phyloP scores from a whole-genome alignment of 1,140 invertebrate genomes.

The Idris sp. region DNA sequence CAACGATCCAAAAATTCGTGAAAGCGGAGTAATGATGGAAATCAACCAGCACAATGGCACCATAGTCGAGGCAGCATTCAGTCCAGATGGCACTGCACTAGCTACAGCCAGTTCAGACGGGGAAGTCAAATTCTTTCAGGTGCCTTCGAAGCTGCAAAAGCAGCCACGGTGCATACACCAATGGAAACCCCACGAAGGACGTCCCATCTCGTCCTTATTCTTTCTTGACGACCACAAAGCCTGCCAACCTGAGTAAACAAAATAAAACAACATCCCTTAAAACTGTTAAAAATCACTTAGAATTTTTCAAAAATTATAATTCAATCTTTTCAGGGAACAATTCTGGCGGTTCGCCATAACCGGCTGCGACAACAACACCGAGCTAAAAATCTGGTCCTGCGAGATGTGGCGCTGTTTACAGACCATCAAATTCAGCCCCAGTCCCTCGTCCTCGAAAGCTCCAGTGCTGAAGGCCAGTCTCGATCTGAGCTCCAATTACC shows the following conservation, averaged over 20 bases:
- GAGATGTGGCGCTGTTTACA: constrained; percentile 95
- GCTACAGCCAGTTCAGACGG: constrained; percentile 93
- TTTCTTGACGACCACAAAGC: constrained; percentile 95
- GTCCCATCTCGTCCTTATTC: constrained; percentile 90
- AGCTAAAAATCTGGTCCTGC: constrained; percentile 96
- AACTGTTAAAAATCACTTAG: too few species aligned
- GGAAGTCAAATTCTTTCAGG: constrained; percentile 94
- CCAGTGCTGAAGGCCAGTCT: constrained; percentile 86
- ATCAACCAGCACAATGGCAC: constrained; percentile 83
- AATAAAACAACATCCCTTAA: too few species aligned
- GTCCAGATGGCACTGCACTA: constrained; percentile 94
- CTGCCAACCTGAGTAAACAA: constrained; percentile 89
- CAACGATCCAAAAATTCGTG: constrained; percentile 65
- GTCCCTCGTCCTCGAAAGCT: constrained; percentile 72
- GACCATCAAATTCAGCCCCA: constrained; percentile 85
- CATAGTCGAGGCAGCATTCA: constrained; percentile 93
- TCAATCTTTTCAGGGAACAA: constrained; percentile 81
- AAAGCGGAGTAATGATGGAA: constrained; percentile 77
- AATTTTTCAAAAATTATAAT: too few species aligned
- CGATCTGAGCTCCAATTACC: constrained; percentile 88
- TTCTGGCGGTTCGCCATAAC: constrained; percentile 97
- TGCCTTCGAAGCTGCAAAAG: constrained; percentile 71
- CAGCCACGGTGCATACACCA: constrained; percentile 89
- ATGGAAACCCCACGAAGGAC: constrained; percentile 93
- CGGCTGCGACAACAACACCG: constrained; percentile 91